These are phyloP conservation scores for Catharus fuscescens DNA, from an alignment of 2,113 vertebrate species.

Conservation along the genomic window DNA sequence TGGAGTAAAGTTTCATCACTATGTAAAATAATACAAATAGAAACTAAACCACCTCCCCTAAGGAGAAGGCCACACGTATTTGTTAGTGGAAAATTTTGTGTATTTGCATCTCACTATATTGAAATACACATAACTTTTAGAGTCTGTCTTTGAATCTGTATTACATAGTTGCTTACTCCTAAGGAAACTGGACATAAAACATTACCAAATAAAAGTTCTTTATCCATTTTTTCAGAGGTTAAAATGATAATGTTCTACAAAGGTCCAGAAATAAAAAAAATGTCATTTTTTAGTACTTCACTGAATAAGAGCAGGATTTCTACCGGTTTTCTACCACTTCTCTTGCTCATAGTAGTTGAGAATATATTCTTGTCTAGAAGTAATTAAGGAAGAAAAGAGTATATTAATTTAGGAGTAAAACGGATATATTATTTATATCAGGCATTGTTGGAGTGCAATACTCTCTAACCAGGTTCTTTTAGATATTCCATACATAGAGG, in stretches of 20 bases:
- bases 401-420: neutral
- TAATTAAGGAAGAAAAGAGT: neutral
- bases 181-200: neutral
- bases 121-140: neutral
- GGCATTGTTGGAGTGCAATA: neutral
- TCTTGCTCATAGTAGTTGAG: neutral
- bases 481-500: neutral
- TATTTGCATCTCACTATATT: neutral
- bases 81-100: neutral
- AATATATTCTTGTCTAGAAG: neutral
- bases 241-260: neutral
- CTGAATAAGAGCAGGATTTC: neutral
- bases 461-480: neutral
- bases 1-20: neutral
- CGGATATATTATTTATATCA: neutral
- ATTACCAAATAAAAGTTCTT: neutral
- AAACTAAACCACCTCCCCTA: neutral
- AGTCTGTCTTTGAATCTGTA: neutral
- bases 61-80: neutral
- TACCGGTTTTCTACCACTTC: neutral
- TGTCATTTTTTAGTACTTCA: neutral
- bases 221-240: neutral
- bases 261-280: neutral
- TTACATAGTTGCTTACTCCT: neutral
- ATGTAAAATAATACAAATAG: neutral